Evolutionary conservation across 2,888 invertebrate species (phyloP).

Genomic region (Azorinus chamasolen): DNA sequence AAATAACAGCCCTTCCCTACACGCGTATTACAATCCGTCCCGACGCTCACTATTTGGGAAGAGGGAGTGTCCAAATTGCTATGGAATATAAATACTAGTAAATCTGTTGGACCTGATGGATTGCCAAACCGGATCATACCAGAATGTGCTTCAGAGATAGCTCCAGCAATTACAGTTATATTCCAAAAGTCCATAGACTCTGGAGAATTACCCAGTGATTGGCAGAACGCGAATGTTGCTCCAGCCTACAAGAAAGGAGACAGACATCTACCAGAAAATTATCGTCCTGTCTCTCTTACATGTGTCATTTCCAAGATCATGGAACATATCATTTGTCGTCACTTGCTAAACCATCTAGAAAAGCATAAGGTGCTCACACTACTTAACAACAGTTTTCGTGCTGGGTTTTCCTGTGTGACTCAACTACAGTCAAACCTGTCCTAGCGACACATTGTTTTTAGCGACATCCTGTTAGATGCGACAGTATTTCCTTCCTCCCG

Average conservation of each 20-base stretch:
- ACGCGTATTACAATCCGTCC: slow-evolving; percentile 11
- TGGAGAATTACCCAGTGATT: slow-evolving; percentile 48
- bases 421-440: no score
- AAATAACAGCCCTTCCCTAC: slow-evolving; percentile 3
- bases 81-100: slow-evolving; percentile 32
- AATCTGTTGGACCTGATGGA: slow-evolving; percentile 52
- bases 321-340: slow-evolving; percentile 26
- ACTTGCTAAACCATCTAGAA: no score
- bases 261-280: no score
- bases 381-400: no score
- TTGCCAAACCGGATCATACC: slow-evolving; percentile 52
- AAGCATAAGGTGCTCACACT: no score
- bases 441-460: no score
- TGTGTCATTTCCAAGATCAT: slow-evolving; percentile 13
- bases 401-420: no score
- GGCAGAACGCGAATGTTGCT: slow-evolving; percentile 39
- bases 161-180: slow-evolving; percentile 43
- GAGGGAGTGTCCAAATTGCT: slow-evolving; percentile 52
- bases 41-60: slow-evolving; percentile 10
- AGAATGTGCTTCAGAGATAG: slow-evolving; percentile 42
- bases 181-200: slow-evolving; percentile 39
- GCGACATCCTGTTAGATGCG: no score
- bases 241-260: slow-evolving; percentile 5
- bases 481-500: no score
- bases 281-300: no score